These are phyloP conservation scores for Troides helena DNA, from an alignment of 2,888 invertebrate genomes.

Conservation along the genomic window DNA sequence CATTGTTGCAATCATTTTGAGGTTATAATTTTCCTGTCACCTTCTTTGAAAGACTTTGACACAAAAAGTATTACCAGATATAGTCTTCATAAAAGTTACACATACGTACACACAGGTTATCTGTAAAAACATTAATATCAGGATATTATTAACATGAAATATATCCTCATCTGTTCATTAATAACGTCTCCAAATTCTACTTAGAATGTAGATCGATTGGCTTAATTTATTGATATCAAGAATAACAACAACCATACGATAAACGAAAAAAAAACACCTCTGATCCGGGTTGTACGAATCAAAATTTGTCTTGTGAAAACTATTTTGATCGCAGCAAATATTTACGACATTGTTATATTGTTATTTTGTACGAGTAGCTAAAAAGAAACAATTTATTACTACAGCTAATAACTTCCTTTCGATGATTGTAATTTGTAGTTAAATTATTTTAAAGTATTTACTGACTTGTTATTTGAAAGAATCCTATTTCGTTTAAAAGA, in stretches of 20 bases:
- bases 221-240: background rate
- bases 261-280: background rate
- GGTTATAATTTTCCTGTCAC: too few relatives aligned
- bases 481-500: too few relatives aligned
- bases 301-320: background rate
- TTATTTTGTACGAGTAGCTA: background rate
- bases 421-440: too few relatives aligned
- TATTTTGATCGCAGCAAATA: background rate
- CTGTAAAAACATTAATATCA: background rate
- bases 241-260: background rate
- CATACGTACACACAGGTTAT: too few relatives aligned
- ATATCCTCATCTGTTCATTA: background rate
- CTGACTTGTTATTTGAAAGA: too few relatives aligned
- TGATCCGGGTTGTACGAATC: background rate
- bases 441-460: too few relatives aligned
- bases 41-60: too few relatives aligned
- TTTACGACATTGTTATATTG: background rate
- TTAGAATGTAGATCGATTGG: slow-evolving; percentile 2
- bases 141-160: background rate
- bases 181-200: background rate
- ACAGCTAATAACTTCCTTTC: too few relatives aligned
- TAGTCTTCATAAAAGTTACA: too few relatives aligned
- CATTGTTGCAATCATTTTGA: too few relatives aligned
- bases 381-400: too few relatives aligned
- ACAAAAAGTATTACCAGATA: too few relatives aligned